Percentiles rank a stretch among this genome's conserved stretches.
These are phyloP conservation scores for Mionectes macconnelli DNA, from an alignment of 2,113 vertebrate genomes.

Conservation along the genomic window DNA sequence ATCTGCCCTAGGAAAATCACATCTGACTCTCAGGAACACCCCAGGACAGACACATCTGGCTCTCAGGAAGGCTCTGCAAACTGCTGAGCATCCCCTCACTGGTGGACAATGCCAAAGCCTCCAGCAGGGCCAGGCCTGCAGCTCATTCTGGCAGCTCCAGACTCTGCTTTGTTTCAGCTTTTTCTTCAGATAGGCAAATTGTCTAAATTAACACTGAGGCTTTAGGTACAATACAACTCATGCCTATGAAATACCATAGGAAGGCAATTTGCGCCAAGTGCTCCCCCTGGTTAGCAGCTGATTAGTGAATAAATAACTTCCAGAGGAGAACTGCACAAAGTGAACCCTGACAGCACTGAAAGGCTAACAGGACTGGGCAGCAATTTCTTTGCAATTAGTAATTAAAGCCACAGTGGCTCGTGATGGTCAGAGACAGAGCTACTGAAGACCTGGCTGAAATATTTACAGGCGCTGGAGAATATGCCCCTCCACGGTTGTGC, in stretches of 20 bases:
- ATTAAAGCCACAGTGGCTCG: not conserved
- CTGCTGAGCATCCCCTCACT: not conserved
- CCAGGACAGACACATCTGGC: not conserved
- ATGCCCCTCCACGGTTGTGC: not conserved
- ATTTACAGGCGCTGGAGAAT: not conserved
- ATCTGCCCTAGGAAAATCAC: not conserved
- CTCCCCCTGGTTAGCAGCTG: not conserved
- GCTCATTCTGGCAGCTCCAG: not conserved
- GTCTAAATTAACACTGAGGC: not conserved
- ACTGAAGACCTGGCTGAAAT: not conserved
- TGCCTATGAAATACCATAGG: not conserved
- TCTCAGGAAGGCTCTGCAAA: not conserved
- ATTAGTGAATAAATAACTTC: slow-evolving; percentile 5
- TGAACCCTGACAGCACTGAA: not conserved
- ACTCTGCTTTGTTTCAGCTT: not conserved
- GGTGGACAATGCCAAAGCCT: not conserved
- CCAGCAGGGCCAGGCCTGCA: not conserved
- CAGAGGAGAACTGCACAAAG: not conserved
- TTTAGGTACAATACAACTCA: not conserved
- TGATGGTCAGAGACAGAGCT: not conserved
- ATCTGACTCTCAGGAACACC: not conserved
- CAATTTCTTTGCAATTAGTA: not conserved
- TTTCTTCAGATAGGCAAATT: not conserved
- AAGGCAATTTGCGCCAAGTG: not conserved
- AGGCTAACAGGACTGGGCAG: not conserved